Evolutionary conservation across 2,888 invertebrate species (phyloP), one percentile per base, ranked within the genome.

Genomic region (Tipula confusa): DNA sequence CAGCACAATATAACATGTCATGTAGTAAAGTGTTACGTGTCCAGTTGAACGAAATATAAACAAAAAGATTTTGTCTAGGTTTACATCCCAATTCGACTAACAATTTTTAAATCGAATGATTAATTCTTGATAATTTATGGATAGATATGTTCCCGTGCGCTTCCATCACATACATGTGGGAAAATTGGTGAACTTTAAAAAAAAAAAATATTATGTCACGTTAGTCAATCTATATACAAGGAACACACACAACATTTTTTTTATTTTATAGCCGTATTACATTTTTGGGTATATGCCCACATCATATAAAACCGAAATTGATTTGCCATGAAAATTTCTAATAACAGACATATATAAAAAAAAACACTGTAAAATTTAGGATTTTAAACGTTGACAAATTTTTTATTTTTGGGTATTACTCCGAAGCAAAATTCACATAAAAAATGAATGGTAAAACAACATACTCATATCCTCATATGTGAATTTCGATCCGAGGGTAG

Each of bases 1-100:
- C 48, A 18, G 48, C 6, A 48, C 4, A 48, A 48, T 48, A 48
- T 64, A 64, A 64, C 18, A 18, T 64, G 18, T 24, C 43, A 43
- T 64, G 64, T 64, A 64, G 64, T 64, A 24, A 64, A 64, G 64
- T 64, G 64, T 64, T 64, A 64, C 24, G 64, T 64, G 64, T 64
- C 64, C 64, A 64, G 18, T 64, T 24, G 9, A 64, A 64, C 24
- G 64, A 64, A 64, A 7, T n/a, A n/a, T n/a, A n/a, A 64, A 18
- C 1, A 64, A 18, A 43, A 43, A 18, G 24, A 64, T 64, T 64
- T 64, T 64, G 64, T 64, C 64, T 64, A 64, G 64, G 64, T 64
- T 64, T 64, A 64, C 64, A 24, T 64, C 64, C 24, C 18, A 9
- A 9, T 64, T 38, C n/a, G 38, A 38, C 13, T 64, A 64, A 2